Evolutionary conservation across 1,140 invertebrate species (phyloP), one percentile per base, ranked within the genome.

Genomic region (Cyrtorhinus lividipennis): DNA sequence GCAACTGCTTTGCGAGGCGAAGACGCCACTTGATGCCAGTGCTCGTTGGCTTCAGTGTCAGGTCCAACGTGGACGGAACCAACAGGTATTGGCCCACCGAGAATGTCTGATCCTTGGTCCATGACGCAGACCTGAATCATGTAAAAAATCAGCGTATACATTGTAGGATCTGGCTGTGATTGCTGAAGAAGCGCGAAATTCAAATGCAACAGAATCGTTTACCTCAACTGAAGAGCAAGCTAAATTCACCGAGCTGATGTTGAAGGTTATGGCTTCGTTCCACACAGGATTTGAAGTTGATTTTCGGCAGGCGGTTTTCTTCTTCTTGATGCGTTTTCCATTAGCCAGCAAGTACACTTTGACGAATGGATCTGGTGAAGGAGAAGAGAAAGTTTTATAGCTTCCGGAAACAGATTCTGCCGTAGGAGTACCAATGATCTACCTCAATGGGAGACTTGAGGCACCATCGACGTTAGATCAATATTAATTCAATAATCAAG

Each of bases 201-300:
- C n/a, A 61, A 59, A n/a, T n/a, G n/a, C n/a, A n/a, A n/a, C n/a
- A n/a, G n/a, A n/a, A n/a, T n/a, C n/a, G n/a, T 66, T 72, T 74
- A 89, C 87, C 80, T 90, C 87, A 68, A 90, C 80, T 46, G 85
- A 84, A 65, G 85, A 82, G 66, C 81, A 79, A 44, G 81, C 77
- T 1, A 90, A 74, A 68, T 80, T 80, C 38, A 77, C 76, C 2
- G 86, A 81, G 56, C 86, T 76, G 68, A 94, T 79, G 73, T 92
- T 94, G 73, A 95, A 96, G 13, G 88, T 85, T 67, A 95, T 83
- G 2, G 90, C 90, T 74, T 96, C 92, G 73, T 95, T 95, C 88
- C 94, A 96, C 8, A 92, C 86, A n/a, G 92, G 92, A 77, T 90
- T 89, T 44, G 83, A 80, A 13, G 85, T 90, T 69, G 86, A 85